Evolutionary conservation across 2,113 vertebrate genomes (phyloP).

Genomic region (Corythaixoides concolor): DNA sequence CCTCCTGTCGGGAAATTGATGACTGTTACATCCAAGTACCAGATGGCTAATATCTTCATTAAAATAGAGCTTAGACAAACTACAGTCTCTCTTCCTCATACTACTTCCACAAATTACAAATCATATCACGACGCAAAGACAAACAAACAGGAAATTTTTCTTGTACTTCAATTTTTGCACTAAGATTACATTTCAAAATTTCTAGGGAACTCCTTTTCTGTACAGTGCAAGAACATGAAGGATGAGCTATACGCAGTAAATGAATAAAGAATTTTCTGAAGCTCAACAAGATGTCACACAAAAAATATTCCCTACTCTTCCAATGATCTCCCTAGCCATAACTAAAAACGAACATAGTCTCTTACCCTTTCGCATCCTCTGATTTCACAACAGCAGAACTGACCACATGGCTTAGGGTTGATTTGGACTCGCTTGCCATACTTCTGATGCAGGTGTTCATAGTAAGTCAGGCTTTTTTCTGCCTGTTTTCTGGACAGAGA

Average conservation of each 20-base stretch:
- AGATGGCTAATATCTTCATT: not conserved
- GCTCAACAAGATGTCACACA: not conserved
- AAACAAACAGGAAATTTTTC: not conserved
- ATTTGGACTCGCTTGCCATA: constrained; percentile 75
- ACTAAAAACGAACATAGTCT: not conserved
- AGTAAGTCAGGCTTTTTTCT: constrained; percentile 88
- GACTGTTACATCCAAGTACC: not conserved
- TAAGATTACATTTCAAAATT: not conserved
- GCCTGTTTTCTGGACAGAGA: constrained; percentile 78
- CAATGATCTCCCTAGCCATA: not conserved
- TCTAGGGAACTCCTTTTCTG: not conserved
- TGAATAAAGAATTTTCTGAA: not conserved
- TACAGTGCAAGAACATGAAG: not conserved
- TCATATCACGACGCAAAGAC: not conserved
- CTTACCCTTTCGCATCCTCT: constrained; percentile 82
- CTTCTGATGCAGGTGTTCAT: constrained; percentile 73
- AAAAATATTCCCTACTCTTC: not conserved
- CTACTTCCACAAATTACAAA: not conserved
- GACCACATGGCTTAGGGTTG: constrained; percentile 82
- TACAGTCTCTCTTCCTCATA: not conserved
- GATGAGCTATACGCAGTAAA: not conserved
- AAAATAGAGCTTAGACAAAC: not conserved
- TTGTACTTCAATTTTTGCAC: not conserved
- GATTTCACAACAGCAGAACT: constrained; percentile 83
- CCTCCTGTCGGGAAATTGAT: constrained; percentile 77